phyloP scores from a whole-genome alignment of 2,888 invertebrate species.

The Melieria omissa region DNA sequence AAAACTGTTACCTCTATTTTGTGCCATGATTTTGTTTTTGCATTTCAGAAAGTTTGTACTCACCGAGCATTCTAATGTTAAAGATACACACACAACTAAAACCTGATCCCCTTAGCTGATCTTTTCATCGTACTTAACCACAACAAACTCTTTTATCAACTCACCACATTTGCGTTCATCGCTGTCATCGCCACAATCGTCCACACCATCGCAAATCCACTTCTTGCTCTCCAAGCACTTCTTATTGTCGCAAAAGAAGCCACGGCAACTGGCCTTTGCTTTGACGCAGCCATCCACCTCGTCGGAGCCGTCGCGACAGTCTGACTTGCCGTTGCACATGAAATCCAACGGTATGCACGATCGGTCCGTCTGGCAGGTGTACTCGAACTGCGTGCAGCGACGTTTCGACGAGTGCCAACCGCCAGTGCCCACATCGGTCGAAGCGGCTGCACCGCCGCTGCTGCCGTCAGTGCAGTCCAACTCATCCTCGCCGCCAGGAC shows the following conservation, averaged over 20 bases:
- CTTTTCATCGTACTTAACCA: no score
- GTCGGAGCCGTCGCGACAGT: conserved; percentile 81
- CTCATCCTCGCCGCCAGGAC: conserved; percentile 77
- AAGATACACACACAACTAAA: no score
- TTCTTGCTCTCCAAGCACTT: conserved; percentile 68
- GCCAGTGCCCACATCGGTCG: conserved; percentile 39
- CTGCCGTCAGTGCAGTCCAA: conserved; percentile 48
- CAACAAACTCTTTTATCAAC: neutral
- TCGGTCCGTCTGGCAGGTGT: conserved; percentile 57
- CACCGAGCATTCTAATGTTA: no score
- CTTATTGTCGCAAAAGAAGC: conserved; percentile 73
- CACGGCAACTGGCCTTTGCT: conserved; percentile 69
- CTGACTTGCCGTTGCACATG: conserved; percentile 77
- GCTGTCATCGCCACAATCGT: conserved; percentile 71
- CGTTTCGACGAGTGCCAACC: conserved; percentile 44
- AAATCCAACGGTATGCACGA: conserved; percentile 75
- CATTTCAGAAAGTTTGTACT: no score
- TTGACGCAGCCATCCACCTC: conserved; percentile 69
- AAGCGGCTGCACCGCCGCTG: neutral
- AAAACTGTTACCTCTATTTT: no score
- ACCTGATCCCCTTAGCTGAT: no score
- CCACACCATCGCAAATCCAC: conserved; percentile 71
- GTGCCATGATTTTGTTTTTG: no score
- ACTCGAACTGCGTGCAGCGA: conserved; percentile 61
- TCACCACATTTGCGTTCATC: conserved; percentile 71